Evolutionary conservation across 2,797 vertebrate genomes (phyloP), one percentile per base, ranked within the genome.

Genomic region (Lagodon rhomboides): DNA sequence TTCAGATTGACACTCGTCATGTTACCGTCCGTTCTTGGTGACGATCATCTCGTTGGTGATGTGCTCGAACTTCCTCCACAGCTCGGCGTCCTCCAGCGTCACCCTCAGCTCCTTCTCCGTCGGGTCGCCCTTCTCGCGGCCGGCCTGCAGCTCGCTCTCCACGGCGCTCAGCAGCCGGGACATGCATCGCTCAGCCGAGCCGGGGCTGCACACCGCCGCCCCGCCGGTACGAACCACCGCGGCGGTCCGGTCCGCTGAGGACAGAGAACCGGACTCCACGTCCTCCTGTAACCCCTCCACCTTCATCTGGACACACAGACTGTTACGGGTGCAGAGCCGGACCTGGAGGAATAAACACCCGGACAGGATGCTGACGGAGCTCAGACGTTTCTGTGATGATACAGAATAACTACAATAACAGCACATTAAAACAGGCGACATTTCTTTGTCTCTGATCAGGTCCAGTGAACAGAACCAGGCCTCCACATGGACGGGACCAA

Each of bases 41-140:
- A 99, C 98, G 0, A 99, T 99, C 98, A 99, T 99, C 92, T 99
- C 98, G 12, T 99, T 99, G 59, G 98, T 99, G 91, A 97, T 95
- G 85, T 96, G 94, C 77, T 96, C 96, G 80, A 99, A 99, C 89
- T 96, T 97, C 88, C 95, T 96, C 98, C 98, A 99, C 56, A 99
- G 96, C 1, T 96, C 95, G 0, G 95, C 95, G 22, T 99, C 98
- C 89, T 99, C 98, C 90, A 99, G 94, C 34, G 90, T 90, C 72
- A 99, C 96, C 85, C 94, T 95, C 49, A 99, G 97, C 85, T 97
- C 96, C 27, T 96, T 95, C 94, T 99, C 98, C 0, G 97, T 98
- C 4, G 98, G 98, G 86, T 99, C 98, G 0, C 98, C 98, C 85
- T 98, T 99, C 82, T 98, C 97, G 30, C 97, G 94, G 0, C 98